Conservation (phyloP, 2,113 vertebrate species). For the Pogona vitticeps region DNA sequence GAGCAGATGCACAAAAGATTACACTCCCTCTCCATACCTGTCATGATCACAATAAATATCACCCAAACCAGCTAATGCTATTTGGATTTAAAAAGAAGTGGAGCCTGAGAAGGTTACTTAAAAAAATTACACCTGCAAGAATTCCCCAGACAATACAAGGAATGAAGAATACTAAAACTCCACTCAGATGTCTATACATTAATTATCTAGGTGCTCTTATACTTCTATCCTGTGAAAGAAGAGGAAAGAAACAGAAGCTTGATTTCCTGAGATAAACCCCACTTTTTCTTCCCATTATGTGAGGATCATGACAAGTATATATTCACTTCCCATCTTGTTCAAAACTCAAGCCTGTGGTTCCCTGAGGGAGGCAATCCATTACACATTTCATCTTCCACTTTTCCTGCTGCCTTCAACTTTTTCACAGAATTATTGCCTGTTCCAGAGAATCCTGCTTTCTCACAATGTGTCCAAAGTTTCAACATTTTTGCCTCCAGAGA, state of each 20-base stretch:
- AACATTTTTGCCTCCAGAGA: no score
- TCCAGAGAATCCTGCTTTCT: no score
- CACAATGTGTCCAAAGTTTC: no score
- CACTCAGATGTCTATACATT: no score
- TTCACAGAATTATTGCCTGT: no score
- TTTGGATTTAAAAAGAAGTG: no score
- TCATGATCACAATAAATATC: not conserved
- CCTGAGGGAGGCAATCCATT: no score
- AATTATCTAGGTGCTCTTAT: not conserved
- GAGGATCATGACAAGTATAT: not conserved
- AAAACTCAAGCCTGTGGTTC: no score
- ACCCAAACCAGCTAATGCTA: no score
- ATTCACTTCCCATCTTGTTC: not conserved
- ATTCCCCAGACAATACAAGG: not conserved
- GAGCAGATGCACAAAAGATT: not conserved
- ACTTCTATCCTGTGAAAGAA: not conserved
- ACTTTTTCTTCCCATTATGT: not conserved
- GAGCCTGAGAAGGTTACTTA: no score
- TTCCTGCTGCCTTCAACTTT: no score
- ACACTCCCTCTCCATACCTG: not conserved
- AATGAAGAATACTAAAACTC: not conserved
- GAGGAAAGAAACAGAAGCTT: not conserved
- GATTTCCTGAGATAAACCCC: not conserved
- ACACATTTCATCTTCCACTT: no score
- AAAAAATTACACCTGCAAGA: not conserved